A percentile compares a stretch with the other conserved stretches of the same genome.
phyloP scores from a whole-genome alignment of 2,888 invertebrate genomes.

The Drosophila kanekoi region DNA sequence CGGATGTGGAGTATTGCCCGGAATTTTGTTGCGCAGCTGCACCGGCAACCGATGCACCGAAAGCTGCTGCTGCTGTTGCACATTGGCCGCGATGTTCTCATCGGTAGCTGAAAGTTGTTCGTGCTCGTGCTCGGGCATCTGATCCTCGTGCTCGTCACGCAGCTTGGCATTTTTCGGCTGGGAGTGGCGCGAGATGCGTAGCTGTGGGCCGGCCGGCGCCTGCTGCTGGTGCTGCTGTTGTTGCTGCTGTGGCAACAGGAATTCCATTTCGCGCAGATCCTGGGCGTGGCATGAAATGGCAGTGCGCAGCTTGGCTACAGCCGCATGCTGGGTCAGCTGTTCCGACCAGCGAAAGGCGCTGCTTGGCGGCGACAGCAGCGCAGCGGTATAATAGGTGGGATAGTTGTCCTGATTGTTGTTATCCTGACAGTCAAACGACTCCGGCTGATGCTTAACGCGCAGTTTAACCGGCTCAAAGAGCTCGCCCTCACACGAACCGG shows the following conservation, averaged over 20 bases:
- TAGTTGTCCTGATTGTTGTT: slow-evolving; percentile 66
- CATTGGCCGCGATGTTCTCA: slow-evolving; percentile 70
- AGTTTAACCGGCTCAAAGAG: slow-evolving; percentile 53
- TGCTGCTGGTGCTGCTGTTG: slow-evolving; percentile 30
- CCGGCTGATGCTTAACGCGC: slow-evolving; percentile 51
- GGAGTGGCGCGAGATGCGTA: slow-evolving; percentile 77
- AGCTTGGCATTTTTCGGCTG: slow-evolving; percentile 71
- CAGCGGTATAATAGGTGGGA: slow-evolving; percentile 53
- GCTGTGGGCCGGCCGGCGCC: slow-evolving; percentile 75
- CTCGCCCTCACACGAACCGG: slow-evolving; percentile 45
- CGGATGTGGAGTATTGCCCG: slow-evolving; percentile 82
- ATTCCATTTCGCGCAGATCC: slow-evolving; percentile 84
- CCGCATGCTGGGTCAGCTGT: slow-evolving; percentile 77
- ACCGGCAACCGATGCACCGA: slow-evolving; percentile 75
- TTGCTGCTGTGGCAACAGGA: slow-evolving; percentile 74
- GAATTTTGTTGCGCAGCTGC: slow-evolving; percentile 60
- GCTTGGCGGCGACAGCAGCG: slow-evolving; percentile 47
- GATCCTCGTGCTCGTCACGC: slow-evolving; percentile 49
- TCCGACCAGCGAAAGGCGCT: slow-evolving; percentile 76
- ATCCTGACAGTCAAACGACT: slow-evolving; percentile 16
- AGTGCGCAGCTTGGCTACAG: slow-evolving; percentile 79
- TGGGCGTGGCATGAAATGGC: slow-evolving; percentile 77
- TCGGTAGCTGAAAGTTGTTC: slow-evolving; percentile 31
- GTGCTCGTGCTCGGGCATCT: not conserved
- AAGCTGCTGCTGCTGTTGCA: slow-evolving; percentile 66